phyloP scores from a whole-genome alignment of 2,888 invertebrate genomes.

The Parthenolecanium corni region DNA sequence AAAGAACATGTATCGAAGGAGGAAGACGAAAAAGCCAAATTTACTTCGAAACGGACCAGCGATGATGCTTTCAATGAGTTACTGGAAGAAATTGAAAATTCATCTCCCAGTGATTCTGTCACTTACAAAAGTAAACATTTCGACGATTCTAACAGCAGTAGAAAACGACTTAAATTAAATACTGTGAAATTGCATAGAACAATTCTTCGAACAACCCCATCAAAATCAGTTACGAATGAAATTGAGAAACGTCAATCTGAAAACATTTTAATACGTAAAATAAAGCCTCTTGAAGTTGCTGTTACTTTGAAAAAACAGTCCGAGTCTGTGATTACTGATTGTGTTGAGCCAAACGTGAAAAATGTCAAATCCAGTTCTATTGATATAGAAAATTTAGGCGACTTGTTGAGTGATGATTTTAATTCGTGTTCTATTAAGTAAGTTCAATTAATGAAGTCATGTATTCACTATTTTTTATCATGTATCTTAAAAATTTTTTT shows the following conservation, averaged over 20 bases:
- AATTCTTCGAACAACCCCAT: neutral
- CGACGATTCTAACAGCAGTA: too few species aligned
- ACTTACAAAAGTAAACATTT: too few species aligned
- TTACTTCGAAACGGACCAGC: neutral
- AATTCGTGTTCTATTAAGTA: too few species aligned
- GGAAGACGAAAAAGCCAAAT: too few species aligned
- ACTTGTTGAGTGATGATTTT: slow-evolving; percentile 1
- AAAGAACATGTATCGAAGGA: too few species aligned
- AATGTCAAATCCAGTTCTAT: neutral
- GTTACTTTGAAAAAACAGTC: too few species aligned
- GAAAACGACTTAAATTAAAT: too few species aligned
- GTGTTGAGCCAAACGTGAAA: neutral
- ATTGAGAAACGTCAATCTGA: neutral
- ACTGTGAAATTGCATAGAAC: too few species aligned
- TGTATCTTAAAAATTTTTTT: neutral
- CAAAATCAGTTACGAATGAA: neutral
- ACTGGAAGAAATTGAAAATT: slow-evolving; percentile 17
- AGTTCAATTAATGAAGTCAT: too few species aligned
- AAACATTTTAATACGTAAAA: too few species aligned
- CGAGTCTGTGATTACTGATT: neutral
- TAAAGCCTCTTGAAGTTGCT: too few species aligned
- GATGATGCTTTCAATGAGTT: slow-evolving; percentile 8
- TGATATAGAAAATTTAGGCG: slow-evolving; percentile 15
- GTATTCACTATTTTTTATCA: too few species aligned
- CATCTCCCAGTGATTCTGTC: neutral